Evolutionary conservation across 2,113 vertebrate species (phyloP).

Genomic region (Sardina pilchardus): DNA sequence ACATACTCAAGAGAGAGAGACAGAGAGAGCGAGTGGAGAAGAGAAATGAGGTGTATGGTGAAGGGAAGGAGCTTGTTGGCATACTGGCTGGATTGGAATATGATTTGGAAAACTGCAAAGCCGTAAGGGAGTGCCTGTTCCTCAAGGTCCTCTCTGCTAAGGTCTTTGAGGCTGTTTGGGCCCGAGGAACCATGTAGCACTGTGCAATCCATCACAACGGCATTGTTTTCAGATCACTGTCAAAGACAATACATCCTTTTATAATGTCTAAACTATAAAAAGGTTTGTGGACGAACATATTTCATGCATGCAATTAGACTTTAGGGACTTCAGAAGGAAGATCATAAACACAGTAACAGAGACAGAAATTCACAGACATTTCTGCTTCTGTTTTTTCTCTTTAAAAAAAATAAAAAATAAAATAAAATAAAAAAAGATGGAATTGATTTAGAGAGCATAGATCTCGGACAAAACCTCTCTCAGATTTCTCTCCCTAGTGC

Average conservation of each 20-base stretch:
- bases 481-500: neutral
- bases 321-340: neutral
- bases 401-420: neutral
- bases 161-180: neutral
- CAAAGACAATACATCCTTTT: conserved; percentile 17
- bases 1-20: neutral
- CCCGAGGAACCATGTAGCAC: neutral
- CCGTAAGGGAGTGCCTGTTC: conserved; percentile 8
- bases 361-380: neutral
- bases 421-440: neutral
- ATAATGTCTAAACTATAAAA: neutral
- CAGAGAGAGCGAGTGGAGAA: neutral
- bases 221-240: conserved; percentile 18
- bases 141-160: conserved; percentile 11
- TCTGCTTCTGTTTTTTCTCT: neutral
- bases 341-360: conserved; percentile 10
- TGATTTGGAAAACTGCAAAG: conserved; percentile 19
- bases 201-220: neutral
- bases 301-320: neutral
- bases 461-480: conserved; percentile 16
- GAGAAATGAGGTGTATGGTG: conserved; percentile 31
- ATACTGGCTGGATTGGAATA: conserved; percentile 4
- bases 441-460: conserved; percentile 14
- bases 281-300: conserved; percentile 8
- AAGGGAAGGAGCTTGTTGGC: neutral